Evolutionary conservation across 1,140 invertebrate genomes (phyloP).

Genomic region (Geopemphigus sp.): DNA sequence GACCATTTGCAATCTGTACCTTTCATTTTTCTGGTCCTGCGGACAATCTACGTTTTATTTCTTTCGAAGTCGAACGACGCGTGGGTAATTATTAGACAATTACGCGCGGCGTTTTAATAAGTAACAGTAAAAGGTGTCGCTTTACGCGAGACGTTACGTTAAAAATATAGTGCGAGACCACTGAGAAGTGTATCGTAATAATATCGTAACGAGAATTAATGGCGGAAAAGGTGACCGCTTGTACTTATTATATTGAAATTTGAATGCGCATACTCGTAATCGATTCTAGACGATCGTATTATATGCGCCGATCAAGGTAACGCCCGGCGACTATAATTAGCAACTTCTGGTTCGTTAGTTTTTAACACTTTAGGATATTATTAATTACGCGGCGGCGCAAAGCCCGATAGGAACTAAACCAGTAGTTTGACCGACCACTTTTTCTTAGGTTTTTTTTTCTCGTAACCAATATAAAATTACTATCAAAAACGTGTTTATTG

Average conservation of each 20-base stretch:
- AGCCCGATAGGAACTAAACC: neutral
- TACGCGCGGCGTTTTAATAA: too few relatives aligned
- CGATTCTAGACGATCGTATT: neutral
- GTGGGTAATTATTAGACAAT: too few relatives aligned
- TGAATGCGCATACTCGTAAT: neutral
- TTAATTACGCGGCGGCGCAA: neutral
- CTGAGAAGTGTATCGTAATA: neutral
- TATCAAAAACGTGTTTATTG: too few relatives aligned
- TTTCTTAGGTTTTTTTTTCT: too few relatives aligned
- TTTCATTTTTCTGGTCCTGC: slow-evolving; percentile 74
- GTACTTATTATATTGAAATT: neutral
- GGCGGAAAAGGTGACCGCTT: neutral
- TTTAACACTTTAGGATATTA: neutral
- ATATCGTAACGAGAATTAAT: neutral
- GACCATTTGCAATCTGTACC: slow-evolving; percentile 83
- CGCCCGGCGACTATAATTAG: neutral
- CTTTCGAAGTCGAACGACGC: too few relatives aligned
- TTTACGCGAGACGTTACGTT: too few relatives aligned
- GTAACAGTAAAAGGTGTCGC: too few relatives aligned
- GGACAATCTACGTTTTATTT: too few relatives aligned
- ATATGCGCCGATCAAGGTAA: slow-evolving; percentile 1
- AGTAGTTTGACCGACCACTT: too few relatives aligned
- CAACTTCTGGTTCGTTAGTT: neutral
- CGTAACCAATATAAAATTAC: too few relatives aligned
- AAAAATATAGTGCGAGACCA: neutral